Base-by-base conservation (phyloP, 2,888 invertebrate species). In the Macrophya alboannulata region DNA sequence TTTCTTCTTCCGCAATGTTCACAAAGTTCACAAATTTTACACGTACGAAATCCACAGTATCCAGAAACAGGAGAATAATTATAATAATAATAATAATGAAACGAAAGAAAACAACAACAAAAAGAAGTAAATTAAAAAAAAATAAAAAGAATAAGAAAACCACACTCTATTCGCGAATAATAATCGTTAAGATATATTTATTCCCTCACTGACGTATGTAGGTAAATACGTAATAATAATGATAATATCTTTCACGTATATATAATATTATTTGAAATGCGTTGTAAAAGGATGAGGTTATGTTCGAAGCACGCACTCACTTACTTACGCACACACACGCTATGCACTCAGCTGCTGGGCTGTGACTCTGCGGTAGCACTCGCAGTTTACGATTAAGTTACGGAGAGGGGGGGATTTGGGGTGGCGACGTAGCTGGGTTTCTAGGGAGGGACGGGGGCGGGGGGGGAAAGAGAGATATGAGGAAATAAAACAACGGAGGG, bases 401-500 rank as follows among this genome's bases (percentile, higher is more conserved):
- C 40, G 74, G 31, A 4, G 17, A 77, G 55, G 76, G 31, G 31
- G 25, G 43, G 40, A 15, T 40, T 37, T 37, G 4, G 71, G 72
- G 45, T 74, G 72, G 45, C 45, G 43, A 45, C 72, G 76, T 17
- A 48, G 31, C 10, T 71, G 84, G 45, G 84, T 21, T 59, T 21
- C 59, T 15, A 31, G 31, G 31, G 31, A 31, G 31, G 31, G 31
- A 31, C 31, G 31, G 31, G 31, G 31, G 31, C 3, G 31, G 31
- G 31, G 68, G 17, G 17, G 55, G 12, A 15, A 37, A 37, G 15
- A 68, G 31, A 21, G 68, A 68, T 68, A 31, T 12, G 84, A 31
- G 40, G 74, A 65, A 76, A 85, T 65, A 81, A 85, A 85, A 77
- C 77, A 85, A 85, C 85, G 85, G 79, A 48, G 59, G 68, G 68